phyloP scores from a whole-genome alignment of 1,140 invertebrate species.

The Melanaphis sacchari region DNA sequence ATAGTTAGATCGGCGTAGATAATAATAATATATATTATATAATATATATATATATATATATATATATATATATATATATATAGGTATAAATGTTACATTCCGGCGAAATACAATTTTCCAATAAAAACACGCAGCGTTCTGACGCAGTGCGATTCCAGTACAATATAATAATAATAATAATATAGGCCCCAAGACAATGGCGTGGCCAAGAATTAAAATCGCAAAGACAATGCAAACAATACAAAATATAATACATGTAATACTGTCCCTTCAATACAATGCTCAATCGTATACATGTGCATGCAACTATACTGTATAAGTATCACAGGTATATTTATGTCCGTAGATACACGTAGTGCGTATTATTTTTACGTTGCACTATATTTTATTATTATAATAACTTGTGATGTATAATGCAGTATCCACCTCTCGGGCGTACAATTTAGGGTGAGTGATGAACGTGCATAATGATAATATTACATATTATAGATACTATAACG shows the following conservation, averaged over 20 bases:
- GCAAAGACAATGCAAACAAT: conserved; percentile 42
- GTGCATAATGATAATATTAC: not conserved
- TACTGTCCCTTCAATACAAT: conserved; percentile 4
- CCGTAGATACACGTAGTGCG: not conserved
- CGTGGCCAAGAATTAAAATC: conserved; percentile 25
- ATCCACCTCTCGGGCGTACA: not conserved
- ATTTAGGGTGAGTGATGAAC: not conserved
- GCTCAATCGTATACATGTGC: not conserved
- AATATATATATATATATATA: not conserved
- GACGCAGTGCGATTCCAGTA: not conserved
- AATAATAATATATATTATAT: not conserved
- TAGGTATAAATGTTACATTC: conserved; percentile 39
- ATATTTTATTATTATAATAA: not conserved
- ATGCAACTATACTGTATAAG: not conserved
- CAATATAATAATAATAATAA: conserved; percentile 6
- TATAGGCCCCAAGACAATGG: conserved; percentile 14
- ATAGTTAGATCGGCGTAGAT: conserved; percentile 16
- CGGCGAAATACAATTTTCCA: conserved; percentile 23
- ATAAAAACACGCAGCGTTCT: not conserved
- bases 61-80: not conserved
- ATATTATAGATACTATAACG: not conserved
- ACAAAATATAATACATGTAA: not conserved
- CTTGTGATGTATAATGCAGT: not conserved
- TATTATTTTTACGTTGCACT: not conserved
- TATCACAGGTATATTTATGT: not conserved